Evolutionary conservation across 2,113 vertebrate species (phyloP).

Genomic region (Oreochromis niloticus): DNA sequence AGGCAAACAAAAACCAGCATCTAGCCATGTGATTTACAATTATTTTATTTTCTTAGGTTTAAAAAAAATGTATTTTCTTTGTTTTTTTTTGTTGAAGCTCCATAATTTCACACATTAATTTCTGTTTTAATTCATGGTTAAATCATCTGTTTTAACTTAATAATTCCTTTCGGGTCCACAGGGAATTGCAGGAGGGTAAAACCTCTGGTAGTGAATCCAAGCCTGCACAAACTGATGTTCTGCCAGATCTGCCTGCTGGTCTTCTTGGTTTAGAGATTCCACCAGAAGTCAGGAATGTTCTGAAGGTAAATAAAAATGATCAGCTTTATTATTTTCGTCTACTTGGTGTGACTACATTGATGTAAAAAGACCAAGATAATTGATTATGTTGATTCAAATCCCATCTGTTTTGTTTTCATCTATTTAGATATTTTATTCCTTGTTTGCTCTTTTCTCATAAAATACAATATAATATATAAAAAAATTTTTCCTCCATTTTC

Average conservation of each 20-base stretch:
- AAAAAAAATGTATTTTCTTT: fast-evolving
- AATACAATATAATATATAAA: neutral
- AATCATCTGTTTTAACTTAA: neutral
- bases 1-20: neutral
- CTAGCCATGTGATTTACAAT: neutral
- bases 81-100: neutral
- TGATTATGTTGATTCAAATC: neutral
- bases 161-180: slow-evolving; percentile 9
- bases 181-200: slow-evolving; percentile 70
- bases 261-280: slow-evolving; percentile 76
- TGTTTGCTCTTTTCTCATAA: neutral
- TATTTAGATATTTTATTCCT: neutral
- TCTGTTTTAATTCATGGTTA: neutral
- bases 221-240: slow-evolving; percentile 17
- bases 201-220: slow-evolving; percentile 30
- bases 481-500: neutral
- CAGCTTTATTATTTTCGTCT: neutral
- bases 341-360: neutral
- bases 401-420: neutral
- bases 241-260: slow-evolving; percentile 63
- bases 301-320: slow-evolving; percentile 61
- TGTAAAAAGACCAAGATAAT: neutral
- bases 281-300: slow-evolving; percentile 67
- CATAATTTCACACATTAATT: neutral
- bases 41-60: neutral